These are phyloP conservation scores for Sturnira hondurensis DNA, from an alignment of 2,113 vertebrate species.

Conservation along the genomic window DNA sequence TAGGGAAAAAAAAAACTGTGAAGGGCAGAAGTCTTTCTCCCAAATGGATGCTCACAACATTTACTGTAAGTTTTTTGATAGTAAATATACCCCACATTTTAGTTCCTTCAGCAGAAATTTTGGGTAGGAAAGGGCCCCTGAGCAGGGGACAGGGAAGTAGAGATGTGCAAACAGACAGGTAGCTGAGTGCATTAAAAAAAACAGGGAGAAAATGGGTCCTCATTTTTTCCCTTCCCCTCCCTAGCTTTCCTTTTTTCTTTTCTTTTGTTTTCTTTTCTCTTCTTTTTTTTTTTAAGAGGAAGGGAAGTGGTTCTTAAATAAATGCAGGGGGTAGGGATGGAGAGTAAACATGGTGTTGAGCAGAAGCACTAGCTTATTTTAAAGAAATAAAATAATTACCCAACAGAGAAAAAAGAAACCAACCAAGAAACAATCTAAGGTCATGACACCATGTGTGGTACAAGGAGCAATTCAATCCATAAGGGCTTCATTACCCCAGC, in stretches of 20 bases:
- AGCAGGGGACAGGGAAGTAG: not conserved
- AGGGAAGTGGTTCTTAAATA: constrained; percentile 53
- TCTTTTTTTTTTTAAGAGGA: not conserved
- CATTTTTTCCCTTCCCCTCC: not conserved
- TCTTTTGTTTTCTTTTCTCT: not conserved
- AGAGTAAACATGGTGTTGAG: not conserved
- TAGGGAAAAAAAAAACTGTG: not conserved
- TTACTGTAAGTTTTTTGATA: not conserved
- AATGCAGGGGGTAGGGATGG: not conserved
- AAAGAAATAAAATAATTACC: constrained; percentile 79
- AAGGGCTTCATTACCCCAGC: constrained; percentile 84
- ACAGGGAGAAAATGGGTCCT: not conserved
- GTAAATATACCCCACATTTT: not conserved
- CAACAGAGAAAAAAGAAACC: constrained; percentile 75
- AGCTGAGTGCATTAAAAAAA: not conserved
- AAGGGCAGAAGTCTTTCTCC: not conserved
- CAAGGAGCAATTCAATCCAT: constrained; percentile 78
- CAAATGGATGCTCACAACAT: not conserved
- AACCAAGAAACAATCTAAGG: constrained; percentile 75
- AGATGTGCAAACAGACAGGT: not conserved
- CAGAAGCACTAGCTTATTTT: constrained; percentile 63
- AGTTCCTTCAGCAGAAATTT: not conserved
- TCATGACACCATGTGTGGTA: constrained; percentile 81
- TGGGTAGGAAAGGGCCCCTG: not conserved
- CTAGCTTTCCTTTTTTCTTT: not conserved